Percentiles rank a stretch among this genome's conserved stretches.
Conservation (phyloP, 2,797 vertebrate species). For the Neosilurus hyrtlii region DNA sequence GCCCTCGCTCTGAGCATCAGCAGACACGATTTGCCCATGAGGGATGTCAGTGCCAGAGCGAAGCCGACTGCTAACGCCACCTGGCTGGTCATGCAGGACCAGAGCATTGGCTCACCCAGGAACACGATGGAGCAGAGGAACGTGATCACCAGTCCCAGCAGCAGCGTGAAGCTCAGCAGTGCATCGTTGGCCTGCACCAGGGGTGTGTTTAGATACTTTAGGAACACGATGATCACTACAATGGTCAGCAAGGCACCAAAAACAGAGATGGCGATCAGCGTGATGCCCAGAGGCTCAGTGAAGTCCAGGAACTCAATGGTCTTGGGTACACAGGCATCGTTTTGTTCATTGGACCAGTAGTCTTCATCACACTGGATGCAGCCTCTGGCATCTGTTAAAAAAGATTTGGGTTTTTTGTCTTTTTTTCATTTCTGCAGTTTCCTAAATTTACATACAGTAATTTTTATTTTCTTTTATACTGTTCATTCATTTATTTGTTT, state of each 20-base stretch:
- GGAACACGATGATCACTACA: conserved; percentile 72
- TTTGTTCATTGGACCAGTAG: conserved; percentile 78
- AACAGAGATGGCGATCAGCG: conserved; percentile 76
- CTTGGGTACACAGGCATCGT: conserved; percentile 76
- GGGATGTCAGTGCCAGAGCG: conserved; percentile 76
- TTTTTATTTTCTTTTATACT: too few relatives aligned
- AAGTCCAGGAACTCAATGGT: conserved; percentile 83
- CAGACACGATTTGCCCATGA: conserved; percentile 79
- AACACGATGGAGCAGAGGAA: conserved; percentile 81
- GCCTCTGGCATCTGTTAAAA: conserved; percentile 78
- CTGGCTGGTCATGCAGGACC: conserved; percentile 84
- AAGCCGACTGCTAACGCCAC: conserved; percentile 80
- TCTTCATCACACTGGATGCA: conserved; percentile 76
- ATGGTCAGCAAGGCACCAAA: conserved; percentile 75
- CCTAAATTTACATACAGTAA: too few relatives aligned
- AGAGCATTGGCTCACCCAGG: conserved; percentile 73
- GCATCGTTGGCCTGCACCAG: conserved; percentile 77
- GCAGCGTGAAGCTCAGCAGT: conserved; percentile 76
- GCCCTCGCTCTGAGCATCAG: conserved; percentile 79
- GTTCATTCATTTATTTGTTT: too few relatives aligned
- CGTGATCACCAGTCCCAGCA: conserved; percentile 76
- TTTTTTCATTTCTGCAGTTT: neutral
- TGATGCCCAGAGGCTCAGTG: conserved; percentile 80
- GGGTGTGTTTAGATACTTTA: conserved; percentile 70
- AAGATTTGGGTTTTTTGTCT: neutral